These are phyloP conservation scores for Galagoides demidoff DNA, from an alignment of 2,797 vertebrate species.

Conservation along the genomic window DNA sequence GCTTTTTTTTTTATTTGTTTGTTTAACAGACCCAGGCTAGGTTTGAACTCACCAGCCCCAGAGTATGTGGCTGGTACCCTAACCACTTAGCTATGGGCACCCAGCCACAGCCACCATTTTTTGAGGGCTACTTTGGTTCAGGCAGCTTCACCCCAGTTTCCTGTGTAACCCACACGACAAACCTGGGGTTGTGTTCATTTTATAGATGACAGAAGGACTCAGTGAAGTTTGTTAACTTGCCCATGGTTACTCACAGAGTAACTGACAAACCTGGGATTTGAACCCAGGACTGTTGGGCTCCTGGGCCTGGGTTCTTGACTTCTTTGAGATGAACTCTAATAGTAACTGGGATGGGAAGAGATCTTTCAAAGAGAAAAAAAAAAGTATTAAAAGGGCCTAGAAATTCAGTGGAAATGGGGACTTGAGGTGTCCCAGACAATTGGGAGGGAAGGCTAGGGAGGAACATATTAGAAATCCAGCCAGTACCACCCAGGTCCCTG, in stretches of 20 bases:
- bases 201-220: neutral
- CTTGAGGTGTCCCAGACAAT: neutral
- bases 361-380: neutral
- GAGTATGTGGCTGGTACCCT: too few species aligned
- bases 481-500: neutral
- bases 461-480: accelerated
- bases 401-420: neutral
- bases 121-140: neutral
- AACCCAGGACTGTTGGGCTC: neutral
- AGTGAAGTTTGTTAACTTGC: neutral
- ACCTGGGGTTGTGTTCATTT: neutral
- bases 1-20: too few species aligned
- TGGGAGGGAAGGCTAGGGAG: neutral
- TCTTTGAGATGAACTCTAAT: neutral
- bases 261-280: neutral
- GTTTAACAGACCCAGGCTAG: too few species aligned
- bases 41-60: too few species aligned
- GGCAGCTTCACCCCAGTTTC: neutral
- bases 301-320: neutral
- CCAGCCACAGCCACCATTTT: neutral
- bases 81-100: too few species aligned
- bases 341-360: neutral
- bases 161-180: neutral
- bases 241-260: neutral
- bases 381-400: neutral